Evolutionary conservation across 2,113 vertebrate genomes (phyloP), one percentile per base, ranked within the genome.

Genomic region (Carassius auratus): DNA sequence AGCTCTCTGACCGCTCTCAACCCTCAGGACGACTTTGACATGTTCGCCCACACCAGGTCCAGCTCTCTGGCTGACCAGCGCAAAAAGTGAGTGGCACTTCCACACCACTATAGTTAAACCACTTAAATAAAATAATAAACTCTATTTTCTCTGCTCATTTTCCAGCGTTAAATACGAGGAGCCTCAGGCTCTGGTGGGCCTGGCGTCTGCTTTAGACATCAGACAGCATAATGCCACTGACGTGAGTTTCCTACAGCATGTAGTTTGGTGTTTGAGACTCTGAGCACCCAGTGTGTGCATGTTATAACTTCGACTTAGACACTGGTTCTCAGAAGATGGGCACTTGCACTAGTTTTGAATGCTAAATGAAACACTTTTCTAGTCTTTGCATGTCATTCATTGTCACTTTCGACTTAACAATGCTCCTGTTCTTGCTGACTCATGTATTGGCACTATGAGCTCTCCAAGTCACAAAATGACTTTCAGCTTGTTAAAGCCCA

Each of bases 21-120:
- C 33, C 95, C 96, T 85, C 94, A 90, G 0, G 97, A 99, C 0
- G 96, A 98, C 92, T 99, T 99, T 38, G 98, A 98, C 95, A 97
- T 97, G 97, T 99, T 99, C 84, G 96, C 97, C 38, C 97, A 99
- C 91, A 97, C 97, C 13, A 96, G 97, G 93, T 95, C 94, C 93
- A 97, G 94, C 88, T 97, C 97, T 87, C 92, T 97, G 93, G 96
- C 97, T 0, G 97, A 98, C 64, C 98, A 98, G 84, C 94, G 95
- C 45, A 99, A 97, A 92, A 97, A 95, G 98, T 99, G 95, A 21
- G 96, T 68, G 1, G 66, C 30, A 19, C 17, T 13, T 30, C 30
- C 21, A 0, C 36, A n/a, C 42, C 30, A 6, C 52, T 5, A 42
- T 10, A 59, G 19, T 7, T 3, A 19, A 59, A 59, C 64, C 9